Evolutionary conservation across 1,140 invertebrate genomes (phyloP), one percentile per base, ranked within the genome.

Genomic region (Monomorium pharaonis): DNA sequence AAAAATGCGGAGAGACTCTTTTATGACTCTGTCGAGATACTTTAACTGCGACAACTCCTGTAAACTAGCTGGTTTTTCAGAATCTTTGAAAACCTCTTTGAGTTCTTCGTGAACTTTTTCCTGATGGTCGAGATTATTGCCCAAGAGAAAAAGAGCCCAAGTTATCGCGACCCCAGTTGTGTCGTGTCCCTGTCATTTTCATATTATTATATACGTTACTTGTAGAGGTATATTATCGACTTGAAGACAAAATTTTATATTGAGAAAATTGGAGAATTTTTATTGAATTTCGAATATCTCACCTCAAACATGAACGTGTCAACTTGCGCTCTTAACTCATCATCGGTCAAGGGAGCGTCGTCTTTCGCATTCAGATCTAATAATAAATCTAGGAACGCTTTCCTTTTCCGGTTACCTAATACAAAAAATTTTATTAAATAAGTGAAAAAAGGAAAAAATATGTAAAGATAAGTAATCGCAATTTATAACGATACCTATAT

Each of bases 281-380:
- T 16, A 81, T 16, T 47, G 51, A 21, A 62, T 47, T 21, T 80
- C 9, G n/a, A 56, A 92, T 89, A 18, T 12, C n/a, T n/a, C 86
- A 97, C 97, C 94, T 96, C 97, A 95, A 98, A 98, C 96, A 97
- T 97, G 91, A 98, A 97, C 0, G 97, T 98, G 85, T 97, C 96
- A 0, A 97, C 96, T 94, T 97, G 97, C 94, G 97, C 96, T 81
- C 96, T 91, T 14, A 98, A 96, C 90, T 97, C 97, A 58, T 96
- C 91, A 87, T 97, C 95, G 16, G 95, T 96, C 42, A 98, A 92
- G 0, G 94, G 92, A 47, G 94, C 93, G n/a, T 95, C 95, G 81
- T 95, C 95, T 30, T 95, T 94, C 33, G 91, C 91, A 54, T 94
- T 95, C 56, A 96, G 94, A 85, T 97, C 95, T 16, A 98, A 92